Percentiles rank a stretch among this genome's conserved stretches.
These are phyloP conservation scores for Cyrtorhinus lividipennis DNA, from an alignment of 1,140 invertebrate genomes.

Conservation along the genomic window DNA sequence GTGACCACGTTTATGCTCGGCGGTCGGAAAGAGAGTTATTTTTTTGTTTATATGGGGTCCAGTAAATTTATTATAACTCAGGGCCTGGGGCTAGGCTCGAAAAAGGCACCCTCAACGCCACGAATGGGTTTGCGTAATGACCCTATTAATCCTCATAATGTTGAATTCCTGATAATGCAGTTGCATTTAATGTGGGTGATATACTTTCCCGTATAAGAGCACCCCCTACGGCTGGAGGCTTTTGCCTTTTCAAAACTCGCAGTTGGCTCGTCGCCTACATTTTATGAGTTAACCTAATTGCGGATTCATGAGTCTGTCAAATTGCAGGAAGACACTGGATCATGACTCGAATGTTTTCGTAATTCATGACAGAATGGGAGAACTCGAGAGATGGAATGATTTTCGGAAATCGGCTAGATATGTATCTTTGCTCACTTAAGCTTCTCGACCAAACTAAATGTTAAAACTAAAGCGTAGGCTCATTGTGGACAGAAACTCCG, in stretches of 20 bases:
- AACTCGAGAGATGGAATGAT: too few species aligned
- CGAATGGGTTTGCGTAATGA: slow-evolving; percentile 1
- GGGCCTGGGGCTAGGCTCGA: too few species aligned
- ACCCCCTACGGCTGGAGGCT: neutral
- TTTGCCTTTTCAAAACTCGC: neutral
- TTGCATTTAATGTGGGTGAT: slow-evolving; percentile 11
- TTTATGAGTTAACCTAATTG: slow-evolving; percentile 2
- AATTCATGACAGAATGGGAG: too few species aligned
- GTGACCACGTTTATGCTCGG: neutral
- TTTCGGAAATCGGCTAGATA: too few species aligned
- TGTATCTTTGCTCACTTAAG: too few species aligned
- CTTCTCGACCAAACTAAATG: too few species aligned
- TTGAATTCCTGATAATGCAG: slow-evolving; percentile 13
- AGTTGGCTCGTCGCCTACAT: neutral
- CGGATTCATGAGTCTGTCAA: slow-evolving; percentile 6
- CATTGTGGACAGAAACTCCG: too few species aligned
- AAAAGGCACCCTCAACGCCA: neutral
- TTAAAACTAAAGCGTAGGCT: too few species aligned
- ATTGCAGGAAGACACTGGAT: too few species aligned
- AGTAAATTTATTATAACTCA: slow-evolving; percentile 7
- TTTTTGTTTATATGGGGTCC: neutral
- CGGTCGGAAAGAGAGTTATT: neutral
- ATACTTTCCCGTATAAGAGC: neutral
- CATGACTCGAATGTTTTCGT: too few species aligned
- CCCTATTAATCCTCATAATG: slow-evolving; percentile 13